Base-by-base conservation (phyloP, 2,888 invertebrate species). In the Drosophila parthenogenetica region DNA sequence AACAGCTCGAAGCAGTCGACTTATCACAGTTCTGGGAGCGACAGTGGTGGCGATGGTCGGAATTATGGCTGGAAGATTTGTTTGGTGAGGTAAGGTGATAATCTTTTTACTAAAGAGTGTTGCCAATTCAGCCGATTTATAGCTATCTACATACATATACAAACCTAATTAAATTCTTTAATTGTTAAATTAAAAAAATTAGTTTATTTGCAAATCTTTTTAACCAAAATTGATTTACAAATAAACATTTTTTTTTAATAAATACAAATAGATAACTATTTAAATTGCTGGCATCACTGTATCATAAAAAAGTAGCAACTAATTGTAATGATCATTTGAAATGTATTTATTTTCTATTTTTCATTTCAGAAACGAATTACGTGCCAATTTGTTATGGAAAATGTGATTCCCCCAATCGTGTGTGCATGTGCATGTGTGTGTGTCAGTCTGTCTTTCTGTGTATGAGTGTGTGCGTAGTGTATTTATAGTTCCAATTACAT, bases 41-140 rank as follows among this genome's bases (percentile, higher is more conserved):
- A 77, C 87, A 35, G 81, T 78, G 5, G 62, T 87, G 22, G 81
- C 89, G 37, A 16, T 90, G 40, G 50, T 89, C n/a, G 81, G 80
- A 13, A 73, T 79, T 51, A 51, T 83, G 40, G 69, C 84, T 16
- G 88, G 89, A 57, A 78, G 81, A 57, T 73, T 79, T 50, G 66
- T 91, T 51, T 90, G 87, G 89, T 91, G 87, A 90, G 84, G 90
- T 91, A 51, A 81, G 88, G 63, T 5, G 16, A 35, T 35, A 13
- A 35, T 29, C 8, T 8, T 29, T 29, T 29, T 2, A 29, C 29
- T 13, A 13, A 35, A 11, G 3, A 35, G 35, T 35, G 35, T 35
- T 13, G 35, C 35, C 13, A 4, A 13, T 35, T 13, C 2, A 35
- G 35, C 11, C 13, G 8, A 13, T 35, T 35, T 35, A 13, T 13